Conservation (phyloP, 2,888 invertebrate species). For the Caenorhabditis virilis region DNA sequence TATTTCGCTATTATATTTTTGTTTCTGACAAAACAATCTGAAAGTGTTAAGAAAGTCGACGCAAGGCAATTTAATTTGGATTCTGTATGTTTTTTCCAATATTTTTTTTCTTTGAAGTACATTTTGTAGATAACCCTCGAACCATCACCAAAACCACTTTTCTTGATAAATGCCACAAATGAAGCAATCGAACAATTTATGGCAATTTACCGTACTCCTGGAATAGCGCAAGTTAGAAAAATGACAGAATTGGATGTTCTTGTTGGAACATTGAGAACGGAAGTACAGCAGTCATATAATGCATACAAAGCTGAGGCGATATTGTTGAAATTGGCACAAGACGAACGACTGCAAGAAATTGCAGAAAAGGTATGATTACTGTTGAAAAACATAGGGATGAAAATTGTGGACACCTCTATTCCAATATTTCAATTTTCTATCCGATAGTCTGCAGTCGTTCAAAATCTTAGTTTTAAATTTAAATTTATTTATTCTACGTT, state of each 20-base stretch:
- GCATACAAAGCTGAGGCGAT: constrained; percentile 49
- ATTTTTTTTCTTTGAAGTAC: too few relatives aligned
- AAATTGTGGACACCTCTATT: too few relatives aligned
- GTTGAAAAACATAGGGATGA: background rate
- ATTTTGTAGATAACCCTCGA: constrained; percentile 28
- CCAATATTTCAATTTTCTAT: too few relatives aligned
- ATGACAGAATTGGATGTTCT: constrained; percentile 52
- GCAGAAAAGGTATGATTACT: constrained; percentile 41
- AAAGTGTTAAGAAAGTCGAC: constrained; percentile 7
- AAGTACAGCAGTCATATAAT: constrained; percentile 50
- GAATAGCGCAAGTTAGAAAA: constrained; percentile 44
- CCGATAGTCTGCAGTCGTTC: too few relatives aligned
- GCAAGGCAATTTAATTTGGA: constrained; percentile 33
- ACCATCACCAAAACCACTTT: constrained; percentile 50
- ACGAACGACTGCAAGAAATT: constrained; percentile 47
- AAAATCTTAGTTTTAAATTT: too few relatives aligned
- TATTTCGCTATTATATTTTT: too few relatives aligned
- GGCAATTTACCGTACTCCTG: constrained; percentile 52
- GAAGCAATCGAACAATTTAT: constrained; percentile 54
- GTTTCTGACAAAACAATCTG: too few relatives aligned
- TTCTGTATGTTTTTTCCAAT: constrained; percentile 23
- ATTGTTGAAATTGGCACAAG: constrained; percentile 41
- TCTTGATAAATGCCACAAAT: constrained; percentile 49
- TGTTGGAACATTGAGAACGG: constrained; percentile 48
- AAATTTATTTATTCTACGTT: too few relatives aligned